A percentile compares a stretch with the other conserved stretches of the same genome.
phyloP scores from a whole-genome alignment of 2,888 invertebrate genomes.

The Pantelozetes paolii region DNA sequence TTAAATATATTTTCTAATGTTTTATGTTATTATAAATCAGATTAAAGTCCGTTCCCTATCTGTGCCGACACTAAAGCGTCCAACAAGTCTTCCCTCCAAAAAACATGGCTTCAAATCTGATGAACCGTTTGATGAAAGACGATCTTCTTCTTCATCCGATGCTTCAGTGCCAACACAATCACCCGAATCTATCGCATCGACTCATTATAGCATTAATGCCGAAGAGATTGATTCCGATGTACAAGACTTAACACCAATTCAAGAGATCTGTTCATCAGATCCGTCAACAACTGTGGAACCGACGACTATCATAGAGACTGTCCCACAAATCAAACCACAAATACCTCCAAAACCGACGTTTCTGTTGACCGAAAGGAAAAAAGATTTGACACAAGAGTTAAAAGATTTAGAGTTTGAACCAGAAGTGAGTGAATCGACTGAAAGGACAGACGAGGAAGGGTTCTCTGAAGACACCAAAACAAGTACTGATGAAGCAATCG shows the following conservation, averaged over 20 bases:
- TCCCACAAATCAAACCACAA: conserved; percentile 6
- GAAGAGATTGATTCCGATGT: conserved; percentile 18
- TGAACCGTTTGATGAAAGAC: not conserved
- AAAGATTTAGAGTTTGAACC: not conserved
- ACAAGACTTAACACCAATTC: conserved; percentile 41
- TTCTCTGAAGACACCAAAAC: conserved; percentile 5
- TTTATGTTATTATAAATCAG: no score
- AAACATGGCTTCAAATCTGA: not conserved
- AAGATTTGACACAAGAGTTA: not conserved
- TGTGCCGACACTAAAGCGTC: not conserved
- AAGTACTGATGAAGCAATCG: not conserved
- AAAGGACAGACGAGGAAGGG: not conserved
- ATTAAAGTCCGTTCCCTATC: conserved; percentile 11
- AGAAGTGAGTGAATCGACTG: not conserved
- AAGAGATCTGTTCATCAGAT: conserved; percentile 41
- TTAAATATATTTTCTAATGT: no score
- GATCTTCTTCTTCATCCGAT: conserved; percentile 25
- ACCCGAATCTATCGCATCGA: conserved; percentile 18
- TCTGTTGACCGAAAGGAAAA: conserved; percentile 1
- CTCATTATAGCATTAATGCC: not conserved
- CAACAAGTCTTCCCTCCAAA: conserved; percentile 16
- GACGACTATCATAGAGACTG: conserved; percentile 29
- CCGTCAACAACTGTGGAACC: conserved; percentile 42
- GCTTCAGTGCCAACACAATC: not conserved
- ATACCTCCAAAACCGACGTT: conserved; percentile 30